Base-by-base conservation (phyloP, 2,113 vertebrate genomes). In the Dryoscopus gambensis region DNA sequence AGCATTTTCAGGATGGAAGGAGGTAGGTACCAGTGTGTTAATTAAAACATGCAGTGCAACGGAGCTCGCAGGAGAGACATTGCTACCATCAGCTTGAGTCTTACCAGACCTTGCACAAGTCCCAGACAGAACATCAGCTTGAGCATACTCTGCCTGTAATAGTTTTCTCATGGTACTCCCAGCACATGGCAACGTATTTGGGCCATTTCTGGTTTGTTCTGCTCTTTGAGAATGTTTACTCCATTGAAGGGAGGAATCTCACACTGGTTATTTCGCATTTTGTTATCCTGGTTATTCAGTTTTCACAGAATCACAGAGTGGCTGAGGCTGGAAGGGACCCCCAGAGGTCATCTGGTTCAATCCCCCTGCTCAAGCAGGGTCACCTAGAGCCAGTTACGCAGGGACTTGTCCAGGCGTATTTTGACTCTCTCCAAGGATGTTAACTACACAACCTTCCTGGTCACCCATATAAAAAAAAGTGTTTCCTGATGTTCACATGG, bases 1-100 rank as follows among this genome's bases (percentile, higher is more conserved):
- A 70, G 42, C 20, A 27, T 56, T 93, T 86, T 68, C 40, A 82
- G 24, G 31, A 62, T 2, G 2, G 46, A 73, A 85, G 65, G 62
- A 79, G 28, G 9, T 35, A 52, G 40, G 24, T 67, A 68, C 31
- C 6, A 13, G 20, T 37, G 57, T 78, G 46, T 47, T 76, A 77
- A 59, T 84, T 70, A 82, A 84, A 75, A 49, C 25, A 42, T 24
- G 46, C 49, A 35, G 49, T 24, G 62, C 42, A 85, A 10, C 2
- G 0, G 2, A 90, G 46, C 44, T 84, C 1, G 0, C 53, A 70
- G 75, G 18, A 68, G 39, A 77, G 40, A 49, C 6, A 1, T 30
- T 89, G 25, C 53, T 84, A 1, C 88, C 30, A 55, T 73, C 37
- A 93, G 23, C n/a, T 56, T 15, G 20, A 87, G 49, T 59, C 56